Evolutionary conservation across 2,888 invertebrate genomes (phyloP), one percentile per base, ranked within the genome.

Genomic region (Argyresthia albistria): DNA sequence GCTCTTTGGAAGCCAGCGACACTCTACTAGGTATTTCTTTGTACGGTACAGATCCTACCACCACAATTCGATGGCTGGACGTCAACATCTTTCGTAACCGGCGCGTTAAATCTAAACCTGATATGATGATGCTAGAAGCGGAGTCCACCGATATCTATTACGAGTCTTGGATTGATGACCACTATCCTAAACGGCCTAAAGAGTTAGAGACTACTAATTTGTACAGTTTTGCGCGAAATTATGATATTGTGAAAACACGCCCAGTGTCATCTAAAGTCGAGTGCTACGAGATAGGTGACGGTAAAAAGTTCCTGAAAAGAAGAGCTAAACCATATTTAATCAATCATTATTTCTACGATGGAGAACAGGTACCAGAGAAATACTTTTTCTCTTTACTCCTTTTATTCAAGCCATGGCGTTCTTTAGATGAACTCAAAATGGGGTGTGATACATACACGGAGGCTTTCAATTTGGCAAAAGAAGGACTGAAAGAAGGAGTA

Each of bases 11-110:
- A 62, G 69, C 68, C 51, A 59, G 61, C 47, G 66, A 68, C 55
- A 66, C 64, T 35, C 46, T 71, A 10, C 52, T 67, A 42, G 63
- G 65, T 8, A 59, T 65, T 51, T 55, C 67, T 7, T 59, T 68
- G 35, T 63, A 62, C 55, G 67, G 64, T 35, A 70, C 68, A 3
- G 69, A 71, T 57, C 54, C 61, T 7, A 39, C 55, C 4, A 72
- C 71, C 36, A 67, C 63, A 36, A 63, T 71, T 46, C 57, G 62
- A 59, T 73, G 71, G 70, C 50, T 73, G 47, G 63, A 67, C 55
- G 57, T 59, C 0, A 58, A 59, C 49, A 58, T 57, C 4, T 36
- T 55, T 66, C 50, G 66, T 53, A 66, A 59, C 49, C 56, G 61
- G 16, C 54, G 61, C 54, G 54, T 66, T 35, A 63, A 65, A 58